Evolutionary conservation across 2,888 invertebrate genomes (phyloP).

Genomic region (Allolobophora icterica): DNA sequence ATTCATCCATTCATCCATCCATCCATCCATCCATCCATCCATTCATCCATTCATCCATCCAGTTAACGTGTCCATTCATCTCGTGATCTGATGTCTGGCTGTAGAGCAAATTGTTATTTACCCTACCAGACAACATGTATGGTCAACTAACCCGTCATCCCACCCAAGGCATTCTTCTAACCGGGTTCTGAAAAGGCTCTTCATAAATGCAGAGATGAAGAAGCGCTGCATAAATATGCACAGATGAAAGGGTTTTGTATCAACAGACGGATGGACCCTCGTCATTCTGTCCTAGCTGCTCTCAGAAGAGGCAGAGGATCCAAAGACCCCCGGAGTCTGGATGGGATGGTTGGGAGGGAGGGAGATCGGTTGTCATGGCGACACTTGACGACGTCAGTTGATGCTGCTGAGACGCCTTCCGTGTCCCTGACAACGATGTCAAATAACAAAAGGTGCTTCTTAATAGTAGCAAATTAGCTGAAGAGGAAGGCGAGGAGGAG

Average conservation of each 20-base stretch:
- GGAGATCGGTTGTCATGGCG: neutral
- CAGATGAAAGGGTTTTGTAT: too few relatives aligned
- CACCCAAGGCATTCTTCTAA: too few relatives aligned
- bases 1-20: too few relatives aligned
- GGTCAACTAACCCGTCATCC: neutral
- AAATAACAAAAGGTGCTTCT: constrained; percentile 13
- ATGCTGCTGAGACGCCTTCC: neutral
- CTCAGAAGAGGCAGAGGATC: neutral
- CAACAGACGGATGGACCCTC: neutral
- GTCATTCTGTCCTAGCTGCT: neutral
- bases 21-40: too few relatives aligned
- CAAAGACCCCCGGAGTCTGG: neutral
- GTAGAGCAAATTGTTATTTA: too few relatives aligned
- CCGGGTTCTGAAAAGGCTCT: too few relatives aligned
- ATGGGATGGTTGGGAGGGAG: neutral
- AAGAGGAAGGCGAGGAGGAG: neutral
- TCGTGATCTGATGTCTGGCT: neutral
- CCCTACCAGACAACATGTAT: neutral
- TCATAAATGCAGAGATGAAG: too few relatives aligned
- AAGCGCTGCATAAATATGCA: too few relatives aligned
- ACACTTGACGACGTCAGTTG: constrained; percentile 1
- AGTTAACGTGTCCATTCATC: neutral
- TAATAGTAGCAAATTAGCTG: neutral
- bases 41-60: too few relatives aligned
- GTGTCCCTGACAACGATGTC: neutral